phyloP scores from a whole-genome alignment of 2,888 invertebrate species.

The Sinopyrophorus schimmeli region DNA sequence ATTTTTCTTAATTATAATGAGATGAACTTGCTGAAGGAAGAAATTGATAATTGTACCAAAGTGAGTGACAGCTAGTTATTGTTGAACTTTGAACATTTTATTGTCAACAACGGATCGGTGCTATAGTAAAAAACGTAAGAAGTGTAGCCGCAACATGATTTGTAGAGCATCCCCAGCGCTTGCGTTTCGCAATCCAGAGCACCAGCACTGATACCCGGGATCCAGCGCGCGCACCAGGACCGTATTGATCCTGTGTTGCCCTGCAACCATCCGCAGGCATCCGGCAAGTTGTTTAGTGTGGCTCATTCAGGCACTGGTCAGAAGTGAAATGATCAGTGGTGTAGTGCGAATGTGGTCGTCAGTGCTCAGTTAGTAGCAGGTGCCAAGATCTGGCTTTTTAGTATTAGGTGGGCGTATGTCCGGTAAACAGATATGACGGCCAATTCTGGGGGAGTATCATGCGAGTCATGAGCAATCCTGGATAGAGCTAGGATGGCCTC shows the following conservation, averaged over 20 bases:
- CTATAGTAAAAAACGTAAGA: too few relatives aligned
- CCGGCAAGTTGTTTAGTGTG: conserved; percentile 35
- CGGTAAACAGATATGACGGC: conserved; percentile 50
- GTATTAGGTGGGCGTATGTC: conserved; percentile 41
- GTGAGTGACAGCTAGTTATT: too few relatives aligned
- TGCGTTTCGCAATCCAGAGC: conserved; percentile 53
- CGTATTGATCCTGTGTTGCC: conserved; percentile 41
- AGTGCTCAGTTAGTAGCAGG: conserved; percentile 51
- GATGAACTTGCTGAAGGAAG: too few relatives aligned
- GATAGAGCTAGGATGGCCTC: conserved; percentile 51
- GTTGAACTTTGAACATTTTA: too few relatives aligned
- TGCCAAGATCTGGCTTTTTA: conserved; percentile 36
- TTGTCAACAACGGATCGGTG: too few relatives aligned
- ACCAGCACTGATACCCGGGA: conserved; percentile 60
- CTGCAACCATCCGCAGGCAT: conserved; percentile 33
- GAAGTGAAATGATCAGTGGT: conserved; percentile 48
- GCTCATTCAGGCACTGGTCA: conserved; percentile 38
- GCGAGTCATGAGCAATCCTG: conserved; percentile 48
- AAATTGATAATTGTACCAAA: too few relatives aligned
- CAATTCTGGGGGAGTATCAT: conserved; percentile 51
- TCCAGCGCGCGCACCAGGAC: conserved; percentile 49
- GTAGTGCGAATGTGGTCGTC: conserved; percentile 46
- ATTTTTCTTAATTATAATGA: too few relatives aligned
- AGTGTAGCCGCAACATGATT: conserved; percentile 8
- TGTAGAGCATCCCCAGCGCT: conserved; percentile 40